Base-by-base conservation (phyloP, 2,888 invertebrate genomes). In the Hyalella azteca region DNA sequence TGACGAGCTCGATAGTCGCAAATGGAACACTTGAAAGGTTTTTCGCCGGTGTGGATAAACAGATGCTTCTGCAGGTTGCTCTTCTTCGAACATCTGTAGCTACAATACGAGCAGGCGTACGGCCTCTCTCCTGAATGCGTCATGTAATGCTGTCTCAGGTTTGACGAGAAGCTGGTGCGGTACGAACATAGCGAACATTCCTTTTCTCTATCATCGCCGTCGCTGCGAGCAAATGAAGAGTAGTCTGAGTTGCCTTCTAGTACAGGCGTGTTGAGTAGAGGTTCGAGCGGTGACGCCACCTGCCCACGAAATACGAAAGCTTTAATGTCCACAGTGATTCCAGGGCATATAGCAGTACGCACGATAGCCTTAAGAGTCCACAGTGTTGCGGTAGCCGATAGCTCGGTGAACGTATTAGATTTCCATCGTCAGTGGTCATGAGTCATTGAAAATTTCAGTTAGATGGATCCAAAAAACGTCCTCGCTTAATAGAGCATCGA, bases 61-160 rank as follows among this genome's bases (percentile, higher is more conserved):
- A 78, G 60, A 22, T 78, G 78, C 41, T 98, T 98, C 88, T 98
- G 98, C 79, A 98, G 95, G 83, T 97, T 66, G 19, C n/a, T 36
- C 19, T 66, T 66, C 66, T 66, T 66, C 36, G 83, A 59, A 78
- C 81, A 83, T 32, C 81, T 45, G 39, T 83, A 79, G 36, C 77
- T 78, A 54, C 83, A 83, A 39, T 80, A 50, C 32, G 79, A 77
- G 73, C 83, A 83, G 78, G 76, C 73, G 77, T 79, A 83, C n/a
- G 83, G 83, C 78, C 81, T 83, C 77, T 75, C 80, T 78, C 83
- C 83, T 26, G 83, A 80, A 50, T 83, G 83, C 40, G 81, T 83
- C 66, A 66, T 66, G 66, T 66, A 66, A 13, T 66, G 66, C n/a
- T 66, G 29, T 19, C 36, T 66, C 13, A 66, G n/a, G 66, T 66